Conservation (phyloP, 2,888 invertebrate species). For the Digitonthophagus gazella region DNA sequence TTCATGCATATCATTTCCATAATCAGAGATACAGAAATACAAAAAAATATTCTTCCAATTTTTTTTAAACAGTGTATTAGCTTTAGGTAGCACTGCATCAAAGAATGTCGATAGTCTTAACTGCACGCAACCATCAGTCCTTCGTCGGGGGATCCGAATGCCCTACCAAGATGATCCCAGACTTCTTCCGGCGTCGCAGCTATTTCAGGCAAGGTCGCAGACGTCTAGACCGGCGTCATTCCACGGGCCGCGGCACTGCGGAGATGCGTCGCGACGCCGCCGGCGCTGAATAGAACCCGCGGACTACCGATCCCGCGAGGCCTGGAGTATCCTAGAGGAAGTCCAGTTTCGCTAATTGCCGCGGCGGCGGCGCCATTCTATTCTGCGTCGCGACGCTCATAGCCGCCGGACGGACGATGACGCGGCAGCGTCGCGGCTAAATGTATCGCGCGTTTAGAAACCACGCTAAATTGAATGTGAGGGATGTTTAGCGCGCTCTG, state of each 20-base stretch:
- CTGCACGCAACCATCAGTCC: too few species aligned
- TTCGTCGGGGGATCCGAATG: too few species aligned
- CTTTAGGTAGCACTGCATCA: too few species aligned
- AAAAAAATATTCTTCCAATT: too few species aligned
- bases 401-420: not conserved
- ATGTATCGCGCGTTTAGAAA: not conserved
- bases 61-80: too few species aligned
- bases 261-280: not conserved
- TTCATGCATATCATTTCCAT: too few species aligned
- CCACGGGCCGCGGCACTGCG: slow-evolving; percentile 25
- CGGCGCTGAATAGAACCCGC: slow-evolving; percentile 5
- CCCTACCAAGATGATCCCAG: slow-evolving; percentile 36
- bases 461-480: not conserved
- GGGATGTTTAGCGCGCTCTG: not conserved
- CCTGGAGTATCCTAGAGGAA: too few species aligned
- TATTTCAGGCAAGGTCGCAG: slow-evolving; percentile 49
- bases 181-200: slow-evolving; percentile 49
- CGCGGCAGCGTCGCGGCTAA: not conserved
- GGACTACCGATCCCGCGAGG: too few species aligned
- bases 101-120: too few species aligned
- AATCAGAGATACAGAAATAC: too few species aligned
- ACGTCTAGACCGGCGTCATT: slow-evolving; percentile 45
- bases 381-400: not conserved
- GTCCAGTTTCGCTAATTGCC: not conserved
- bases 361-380: not conserved